These are phyloP conservation scores for Eclectus roratus DNA, from an alignment of 2,113 vertebrate species.

Conservation along the genomic window DNA sequence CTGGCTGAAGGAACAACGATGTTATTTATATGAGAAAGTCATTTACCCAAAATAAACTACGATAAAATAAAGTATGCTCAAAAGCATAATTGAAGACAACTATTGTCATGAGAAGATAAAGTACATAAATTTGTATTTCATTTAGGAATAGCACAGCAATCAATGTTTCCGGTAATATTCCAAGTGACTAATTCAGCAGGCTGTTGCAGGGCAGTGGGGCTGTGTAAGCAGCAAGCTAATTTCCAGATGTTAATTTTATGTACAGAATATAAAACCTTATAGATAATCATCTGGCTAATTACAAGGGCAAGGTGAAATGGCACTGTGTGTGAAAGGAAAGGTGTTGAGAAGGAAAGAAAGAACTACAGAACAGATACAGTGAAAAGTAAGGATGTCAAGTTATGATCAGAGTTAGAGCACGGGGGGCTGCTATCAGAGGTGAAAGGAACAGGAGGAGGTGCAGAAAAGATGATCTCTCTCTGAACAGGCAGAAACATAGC, in stretches of 20 bases:
- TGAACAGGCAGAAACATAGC: not conserved
- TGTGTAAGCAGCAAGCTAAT: not conserved
- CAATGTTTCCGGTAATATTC: slow-evolving; percentile 12
- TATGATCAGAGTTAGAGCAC: not conserved
- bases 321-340: not conserved
- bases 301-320: not conserved
- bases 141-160: not conserved
- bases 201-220: not conserved
- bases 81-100: not conserved
- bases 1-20: not conserved
- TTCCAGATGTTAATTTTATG: slow-evolving; percentile 2
- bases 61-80: slow-evolving; percentile 1
- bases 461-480: not conserved
- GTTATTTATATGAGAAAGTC: not conserved
- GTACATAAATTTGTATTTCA: not conserved
- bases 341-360: not conserved
- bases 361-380: not conserved
- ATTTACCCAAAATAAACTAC: slow-evolving; percentile 27
- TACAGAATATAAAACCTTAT: not conserved
- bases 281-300: not conserved
- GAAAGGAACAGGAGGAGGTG: not conserved
- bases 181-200: not conserved
- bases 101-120: not conserved
- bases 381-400: not conserved
- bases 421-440: not conserved